These are phyloP conservation scores for Callyntrura sp. DNA, from an alignment of 2,888 invertebrate genomes.

Conservation along the genomic window DNA sequence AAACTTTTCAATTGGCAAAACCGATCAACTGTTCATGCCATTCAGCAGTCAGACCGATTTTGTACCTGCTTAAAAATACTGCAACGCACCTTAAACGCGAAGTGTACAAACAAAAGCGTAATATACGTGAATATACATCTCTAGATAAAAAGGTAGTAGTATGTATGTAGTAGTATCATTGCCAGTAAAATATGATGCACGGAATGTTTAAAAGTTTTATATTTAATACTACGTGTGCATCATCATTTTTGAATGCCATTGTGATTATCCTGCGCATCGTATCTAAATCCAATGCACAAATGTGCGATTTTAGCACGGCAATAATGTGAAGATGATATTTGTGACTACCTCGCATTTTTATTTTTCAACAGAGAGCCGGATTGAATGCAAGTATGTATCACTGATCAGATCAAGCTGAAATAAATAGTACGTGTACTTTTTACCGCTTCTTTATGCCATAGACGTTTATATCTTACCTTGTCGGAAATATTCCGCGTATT, in stretches of 20 bases:
- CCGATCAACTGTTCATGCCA: background rate
- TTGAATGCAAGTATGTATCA: constrained; percentile 6
- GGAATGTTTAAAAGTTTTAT: background rate
- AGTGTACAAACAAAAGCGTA: background rate
- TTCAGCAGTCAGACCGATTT: too few species aligned
- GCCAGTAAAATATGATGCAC: background rate
- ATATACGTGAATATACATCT: too few species aligned
- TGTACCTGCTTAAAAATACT: too few species aligned
- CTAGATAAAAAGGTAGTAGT: too few species aligned
- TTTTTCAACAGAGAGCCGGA: background rate
- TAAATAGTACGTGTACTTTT: background rate
- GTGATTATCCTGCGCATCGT: background rate
- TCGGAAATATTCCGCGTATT: constrained; percentile 59
- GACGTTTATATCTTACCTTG: constrained; percentile 54
- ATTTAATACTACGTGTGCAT: background rate
- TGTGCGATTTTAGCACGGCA: background rate
- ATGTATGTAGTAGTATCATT: constrained; percentile 9
- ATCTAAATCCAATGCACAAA: background rate
- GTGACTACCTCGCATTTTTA: background rate
- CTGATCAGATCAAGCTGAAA: constrained; percentile 26
- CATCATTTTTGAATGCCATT: background rate
- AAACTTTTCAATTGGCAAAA: background rate
- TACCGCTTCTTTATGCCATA: constrained; percentile 32
- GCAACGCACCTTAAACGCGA: background rate
- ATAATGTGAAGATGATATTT: background rate